These are phyloP conservation scores for Drosophila sordidula DNA, from an alignment of 2,888 invertebrate species.

Conservation along the genomic window DNA sequence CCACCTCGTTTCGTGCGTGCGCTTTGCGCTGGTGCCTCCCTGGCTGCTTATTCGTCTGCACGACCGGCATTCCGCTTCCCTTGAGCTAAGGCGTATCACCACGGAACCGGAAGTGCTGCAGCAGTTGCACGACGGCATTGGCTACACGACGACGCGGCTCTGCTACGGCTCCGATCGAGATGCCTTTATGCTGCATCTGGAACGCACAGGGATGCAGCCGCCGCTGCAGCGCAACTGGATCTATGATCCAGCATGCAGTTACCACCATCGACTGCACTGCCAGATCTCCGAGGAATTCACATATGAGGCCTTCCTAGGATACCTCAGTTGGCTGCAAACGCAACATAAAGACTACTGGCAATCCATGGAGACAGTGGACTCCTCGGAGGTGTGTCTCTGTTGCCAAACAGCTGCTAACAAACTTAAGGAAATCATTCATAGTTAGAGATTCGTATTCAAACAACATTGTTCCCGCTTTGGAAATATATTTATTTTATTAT, in stretches of 20 bases:
- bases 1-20: slow-evolving; percentile 89
- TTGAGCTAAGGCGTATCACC: slow-evolving; percentile 89
- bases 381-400: slow-evolving; percentile 21
- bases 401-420: slow-evolving; percentile 16
- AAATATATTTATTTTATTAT: slow-evolving; percentile 2
- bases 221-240: slow-evolving; percentile 92
- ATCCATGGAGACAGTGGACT: slow-evolving; percentile 36
- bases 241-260: slow-evolving; percentile 85
- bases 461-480: background rate
- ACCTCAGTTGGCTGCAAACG: slow-evolving; percentile 76
- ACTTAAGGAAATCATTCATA: background rate
- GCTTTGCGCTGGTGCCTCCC: slow-evolving; percentile 92
- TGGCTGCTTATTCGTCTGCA: slow-evolving; percentile 93
- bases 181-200: slow-evolving; percentile 90
- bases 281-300: slow-evolving; percentile 74
- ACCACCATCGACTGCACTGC: slow-evolving; percentile 80
- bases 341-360: slow-evolving; percentile 82
- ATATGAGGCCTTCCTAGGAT: slow-evolving; percentile 77
- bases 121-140: slow-evolving; percentile 92
- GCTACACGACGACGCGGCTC: slow-evolving; percentile 91
- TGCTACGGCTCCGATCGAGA: slow-evolving; percentile 90
- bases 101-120: slow-evolving; percentile 89
- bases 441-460: background rate
- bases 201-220: slow-evolving; percentile 88
- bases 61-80: slow-evolving; percentile 89